phyloP scores from a whole-genome alignment of 2,888 invertebrate genomes.

The Hanleya hanleyi region DNA sequence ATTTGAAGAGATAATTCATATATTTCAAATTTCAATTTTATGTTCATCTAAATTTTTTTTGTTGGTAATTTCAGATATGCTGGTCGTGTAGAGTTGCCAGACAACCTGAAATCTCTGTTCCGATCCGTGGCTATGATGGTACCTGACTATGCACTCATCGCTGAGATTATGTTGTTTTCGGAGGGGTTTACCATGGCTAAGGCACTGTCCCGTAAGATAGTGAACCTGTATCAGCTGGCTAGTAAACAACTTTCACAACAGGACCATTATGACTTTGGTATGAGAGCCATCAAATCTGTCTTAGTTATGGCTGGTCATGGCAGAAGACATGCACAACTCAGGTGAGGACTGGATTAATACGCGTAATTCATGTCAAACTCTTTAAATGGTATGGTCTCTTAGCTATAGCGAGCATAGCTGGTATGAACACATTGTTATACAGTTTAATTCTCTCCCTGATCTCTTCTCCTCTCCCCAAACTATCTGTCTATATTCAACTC shows the following conservation, averaged over 20 bases:
- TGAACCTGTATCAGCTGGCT: conserved; percentile 72
- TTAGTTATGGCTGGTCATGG: conserved; percentile 73
- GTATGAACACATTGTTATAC: too few species aligned
- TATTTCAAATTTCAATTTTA: too few species aligned
- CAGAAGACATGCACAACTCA: conserved; percentile 60
- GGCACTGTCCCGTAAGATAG: conserved; percentile 72
- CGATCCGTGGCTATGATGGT: conserved; percentile 74
- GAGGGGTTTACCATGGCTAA: conserved; percentile 72
- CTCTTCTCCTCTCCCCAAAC: too few species aligned
- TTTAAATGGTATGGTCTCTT: too few species aligned
- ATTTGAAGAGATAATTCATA: too few species aligned
- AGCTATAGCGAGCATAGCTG: too few species aligned
- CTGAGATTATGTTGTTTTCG: conserved; percentile 73
- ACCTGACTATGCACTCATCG: conserved; percentile 72
- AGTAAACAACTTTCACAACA: conserved; percentile 73
- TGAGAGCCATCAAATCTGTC: conserved; percentile 73
- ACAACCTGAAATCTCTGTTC: conserved; percentile 73
- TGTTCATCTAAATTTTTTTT: not conserved
- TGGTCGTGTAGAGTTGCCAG: conserved; percentile 73
- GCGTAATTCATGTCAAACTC: too few species aligned
- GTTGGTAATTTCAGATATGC: conserved; percentile 60
- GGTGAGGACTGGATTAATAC: too few species aligned
- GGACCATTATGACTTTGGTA: conserved; percentile 74
- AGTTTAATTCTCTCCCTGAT: too few species aligned
- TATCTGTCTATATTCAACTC: too few species aligned